Evolutionary conservation across 2,888 invertebrate species (phyloP).

Genomic region (Epinotia nisella): DNA sequence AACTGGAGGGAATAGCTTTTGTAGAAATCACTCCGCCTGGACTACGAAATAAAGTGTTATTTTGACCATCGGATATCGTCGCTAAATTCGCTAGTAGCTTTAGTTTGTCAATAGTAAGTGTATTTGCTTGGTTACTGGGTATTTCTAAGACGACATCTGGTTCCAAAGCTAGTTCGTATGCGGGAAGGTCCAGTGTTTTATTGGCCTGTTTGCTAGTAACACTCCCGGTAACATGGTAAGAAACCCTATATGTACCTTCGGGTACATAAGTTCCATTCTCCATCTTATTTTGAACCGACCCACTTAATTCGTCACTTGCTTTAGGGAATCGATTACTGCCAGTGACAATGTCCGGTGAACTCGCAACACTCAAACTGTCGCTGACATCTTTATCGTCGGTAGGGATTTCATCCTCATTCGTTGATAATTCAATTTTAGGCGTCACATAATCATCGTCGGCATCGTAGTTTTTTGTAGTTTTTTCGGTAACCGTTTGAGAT

Average conservation of each 20-base stretch:
- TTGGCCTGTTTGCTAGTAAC: constrained; percentile 80
- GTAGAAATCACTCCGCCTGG: constrained; percentile 84
- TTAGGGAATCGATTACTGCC: constrained; percentile 71
- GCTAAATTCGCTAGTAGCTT: constrained; percentile 84
- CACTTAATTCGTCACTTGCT: constrained; percentile 68
- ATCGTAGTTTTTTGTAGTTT: constrained; percentile 64
- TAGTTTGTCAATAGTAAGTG: constrained; percentile 77
- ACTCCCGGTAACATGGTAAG: constrained; percentile 80
- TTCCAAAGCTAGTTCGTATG: constrained; percentile 75
- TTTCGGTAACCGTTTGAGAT: constrained; percentile 61
- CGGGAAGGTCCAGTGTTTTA: constrained; percentile 74
- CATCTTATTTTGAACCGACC: constrained; percentile 49
- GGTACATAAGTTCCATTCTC: constrained; percentile 62
- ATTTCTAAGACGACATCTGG: constrained; percentile 79
- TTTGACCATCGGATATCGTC: constrained; percentile 81
- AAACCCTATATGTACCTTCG: constrained; percentile 77
- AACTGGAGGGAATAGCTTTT: constrained; percentile 86
- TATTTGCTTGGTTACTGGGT: constrained; percentile 72
- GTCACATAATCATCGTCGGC: constrained; percentile 15
- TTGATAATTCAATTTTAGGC: constrained; percentile 48
- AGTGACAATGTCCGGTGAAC: constrained; percentile 51
- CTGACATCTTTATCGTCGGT: constrained; percentile 53
- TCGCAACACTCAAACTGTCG: constrained; percentile 56
- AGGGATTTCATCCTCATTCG: constrained; percentile 52
- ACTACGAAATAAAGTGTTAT: constrained; percentile 78